Evolutionary conservation across 2,888 invertebrate genomes (phyloP).

Genomic region (Thymelicus acteon): DNA sequence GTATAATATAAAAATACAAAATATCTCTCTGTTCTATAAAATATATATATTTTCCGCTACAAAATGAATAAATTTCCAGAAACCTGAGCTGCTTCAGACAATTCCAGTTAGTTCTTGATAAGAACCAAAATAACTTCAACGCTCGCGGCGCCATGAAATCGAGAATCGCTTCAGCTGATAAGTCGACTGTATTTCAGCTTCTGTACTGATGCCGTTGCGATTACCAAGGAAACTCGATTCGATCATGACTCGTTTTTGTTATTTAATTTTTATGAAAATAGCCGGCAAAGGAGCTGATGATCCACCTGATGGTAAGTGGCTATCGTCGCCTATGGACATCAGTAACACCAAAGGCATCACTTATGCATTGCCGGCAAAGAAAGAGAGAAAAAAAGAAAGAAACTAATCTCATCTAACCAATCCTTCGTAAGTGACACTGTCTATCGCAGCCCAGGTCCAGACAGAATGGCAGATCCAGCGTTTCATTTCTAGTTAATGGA

Average conservation of each 20-base stretch:
- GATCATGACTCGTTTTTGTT: conserved; percentile 7
- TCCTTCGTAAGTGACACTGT: too few relatives aligned
- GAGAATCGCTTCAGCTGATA: conserved; percentile 65
- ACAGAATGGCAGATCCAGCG: too few relatives aligned
- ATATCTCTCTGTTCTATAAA: background rate
- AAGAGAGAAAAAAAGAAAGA: too few relatives aligned
- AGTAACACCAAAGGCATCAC: too few relatives aligned
- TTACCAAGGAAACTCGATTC: conserved; percentile 47
- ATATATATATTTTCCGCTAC: background rate
- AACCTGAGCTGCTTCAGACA: conserved; percentile 12
- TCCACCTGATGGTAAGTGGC: too few relatives aligned
- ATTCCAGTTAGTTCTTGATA: conserved; percentile 33
- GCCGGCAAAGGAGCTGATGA: too few relatives aligned
- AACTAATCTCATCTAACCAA: too few relatives aligned
- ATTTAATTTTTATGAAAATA: too few relatives aligned
- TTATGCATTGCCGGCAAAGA: too few relatives aligned
- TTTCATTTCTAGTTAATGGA: too few relatives aligned
- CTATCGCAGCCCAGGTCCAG: too few relatives aligned
- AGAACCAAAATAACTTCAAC: conserved; percentile 36
- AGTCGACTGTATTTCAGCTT: conserved; percentile 66
- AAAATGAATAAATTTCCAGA: background rate
- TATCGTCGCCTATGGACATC: too few relatives aligned
- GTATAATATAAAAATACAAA: background rate
- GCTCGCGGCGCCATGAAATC: conserved; percentile 51
- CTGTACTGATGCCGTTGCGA: conserved; percentile 52